A percentile compares a stretch with the other conserved stretches of the same genome.
Conservation (phyloP, 1,140 invertebrate species). For the Anastrepha obliqua region DNA sequence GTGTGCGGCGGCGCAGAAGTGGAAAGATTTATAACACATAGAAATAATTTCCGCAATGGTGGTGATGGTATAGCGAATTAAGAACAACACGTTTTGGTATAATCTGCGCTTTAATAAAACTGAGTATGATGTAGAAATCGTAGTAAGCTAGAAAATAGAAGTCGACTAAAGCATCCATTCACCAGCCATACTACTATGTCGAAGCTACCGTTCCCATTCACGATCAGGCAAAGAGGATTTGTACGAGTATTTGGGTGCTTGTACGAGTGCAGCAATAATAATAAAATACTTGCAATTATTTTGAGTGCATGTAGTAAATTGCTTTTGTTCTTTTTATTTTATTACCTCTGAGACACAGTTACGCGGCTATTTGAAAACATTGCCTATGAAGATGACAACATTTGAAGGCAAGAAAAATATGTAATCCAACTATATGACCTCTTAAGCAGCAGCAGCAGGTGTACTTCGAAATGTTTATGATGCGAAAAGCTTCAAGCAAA, state of each 20-base stretch:
- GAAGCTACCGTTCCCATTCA: slow-evolving; percentile 24
- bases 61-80: slow-evolving; percentile 38
- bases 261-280: neutral
- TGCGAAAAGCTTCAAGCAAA: no score
- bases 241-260: neutral
- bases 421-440: no score
- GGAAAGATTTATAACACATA: slow-evolving; percentile 20
- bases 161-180: slow-evolving; percentile 14
- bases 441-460: no score
- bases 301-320: neutral
- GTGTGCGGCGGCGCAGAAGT: neutral
- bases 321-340: neutral
- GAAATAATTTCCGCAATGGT: slow-evolving; percentile 49
- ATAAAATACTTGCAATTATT: neutral
- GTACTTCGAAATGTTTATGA: no score
- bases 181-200: neutral
- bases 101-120: neutral
- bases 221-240: neutral
- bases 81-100: slow-evolving; percentile 46
- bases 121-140: neutral
- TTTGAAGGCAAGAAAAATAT: no score
- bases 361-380: no score
- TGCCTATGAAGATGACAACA: no score
- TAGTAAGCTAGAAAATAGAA: neutral
- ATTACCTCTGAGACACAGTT: no score